phyloP scores from a whole-genome alignment of 2,113 vertebrate genomes.

The Puntigrus tetrazona region DNA sequence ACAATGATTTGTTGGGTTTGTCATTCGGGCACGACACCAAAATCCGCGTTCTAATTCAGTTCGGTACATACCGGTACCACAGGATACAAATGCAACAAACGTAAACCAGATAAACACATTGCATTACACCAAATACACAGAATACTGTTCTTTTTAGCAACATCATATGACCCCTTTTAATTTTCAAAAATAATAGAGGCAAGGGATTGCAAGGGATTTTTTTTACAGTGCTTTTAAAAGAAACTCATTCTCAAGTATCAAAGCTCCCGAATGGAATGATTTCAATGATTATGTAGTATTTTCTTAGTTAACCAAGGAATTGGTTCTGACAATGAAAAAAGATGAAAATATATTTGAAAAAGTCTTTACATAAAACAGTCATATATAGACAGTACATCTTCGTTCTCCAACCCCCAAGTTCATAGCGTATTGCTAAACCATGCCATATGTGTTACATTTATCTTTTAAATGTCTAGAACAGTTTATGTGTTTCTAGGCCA shows the following conservation, averaged over 20 bases:
- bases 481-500: constrained; percentile 9
- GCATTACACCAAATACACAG: too few relatives aligned
- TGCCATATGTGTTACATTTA: not conserved
- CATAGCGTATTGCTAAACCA: not conserved
- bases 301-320: not conserved
- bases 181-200: too few relatives aligned
- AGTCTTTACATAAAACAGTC: not conserved
- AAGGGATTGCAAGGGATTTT: too few relatives aligned
- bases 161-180: too few relatives aligned
- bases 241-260: not conserved
- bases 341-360: not conserved
- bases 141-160: too few relatives aligned
- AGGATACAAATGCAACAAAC: too few relatives aligned
- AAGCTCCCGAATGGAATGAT: not conserved
- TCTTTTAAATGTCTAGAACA: constrained; percentile 32
- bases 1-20: too few relatives aligned
- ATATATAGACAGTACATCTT: not conserved
- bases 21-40: too few relatives aligned
- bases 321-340: not conserved
- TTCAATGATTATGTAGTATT: not conserved
- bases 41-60: too few relatives aligned
- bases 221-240: not conserved
- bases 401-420: not conserved
- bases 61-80: too few relatives aligned
- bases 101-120: too few relatives aligned